Evolutionary conservation across 1,140 invertebrate species (phyloP).

Genomic region (Vollenhovia emeryi): DNA sequence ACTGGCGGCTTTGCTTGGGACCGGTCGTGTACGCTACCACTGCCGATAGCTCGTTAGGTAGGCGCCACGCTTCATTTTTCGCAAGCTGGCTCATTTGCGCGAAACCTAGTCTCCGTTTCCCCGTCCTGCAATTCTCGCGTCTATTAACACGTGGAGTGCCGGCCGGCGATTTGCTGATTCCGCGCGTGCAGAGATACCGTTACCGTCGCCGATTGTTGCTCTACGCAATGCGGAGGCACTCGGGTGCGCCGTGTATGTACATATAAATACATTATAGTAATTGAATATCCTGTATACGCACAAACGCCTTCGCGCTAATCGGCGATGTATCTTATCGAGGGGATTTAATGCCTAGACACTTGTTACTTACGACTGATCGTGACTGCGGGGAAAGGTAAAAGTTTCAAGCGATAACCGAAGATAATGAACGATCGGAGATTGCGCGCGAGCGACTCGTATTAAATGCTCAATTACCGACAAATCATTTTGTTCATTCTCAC

Average conservation of each 20-base stretch:
- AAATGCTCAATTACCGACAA: neutral
- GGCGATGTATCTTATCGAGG: neutral
- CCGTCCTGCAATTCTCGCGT: neutral
- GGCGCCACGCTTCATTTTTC: constrained; percentile 16
- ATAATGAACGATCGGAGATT: neutral
- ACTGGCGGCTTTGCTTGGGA: neutral
- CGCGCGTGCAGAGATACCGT: neutral
- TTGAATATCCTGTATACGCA: neutral
- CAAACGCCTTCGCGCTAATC: constrained; percentile 7
- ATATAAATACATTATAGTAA: neutral
- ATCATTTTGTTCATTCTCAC: neutral
- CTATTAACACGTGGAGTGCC: constrained; percentile 42
- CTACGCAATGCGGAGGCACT: neutral
- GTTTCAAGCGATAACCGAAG: neutral
- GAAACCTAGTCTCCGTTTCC: constrained; percentile 30
- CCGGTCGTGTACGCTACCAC: constrained; percentile 34
- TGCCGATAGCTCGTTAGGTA: constrained; percentile 40
- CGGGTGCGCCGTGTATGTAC: neutral
- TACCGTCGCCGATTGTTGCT: neutral
- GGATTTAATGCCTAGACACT: neutral
- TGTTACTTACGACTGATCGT: neutral
- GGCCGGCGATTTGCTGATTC: neutral
- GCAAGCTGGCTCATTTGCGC: neutral
- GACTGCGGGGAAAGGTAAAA: neutral
- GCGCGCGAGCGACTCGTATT: neutral